These are phyloP conservation scores for Drosophila prolongata DNA, from an alignment of 2,888 invertebrate genomes.

Conservation along the genomic window DNA sequence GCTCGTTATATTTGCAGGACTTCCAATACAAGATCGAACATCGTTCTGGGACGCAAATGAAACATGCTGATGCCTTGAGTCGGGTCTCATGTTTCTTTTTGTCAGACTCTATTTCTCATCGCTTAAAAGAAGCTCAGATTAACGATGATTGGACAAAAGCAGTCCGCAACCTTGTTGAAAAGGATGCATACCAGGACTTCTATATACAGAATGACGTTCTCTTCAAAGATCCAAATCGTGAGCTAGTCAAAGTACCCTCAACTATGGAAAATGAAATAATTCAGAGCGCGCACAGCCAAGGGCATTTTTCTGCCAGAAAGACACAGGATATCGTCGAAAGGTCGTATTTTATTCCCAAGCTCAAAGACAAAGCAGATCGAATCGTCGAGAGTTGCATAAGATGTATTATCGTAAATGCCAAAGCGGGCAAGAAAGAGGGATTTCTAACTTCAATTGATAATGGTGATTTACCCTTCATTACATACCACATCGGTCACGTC, in stretches of 20 bases:
- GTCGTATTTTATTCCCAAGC: neutral
- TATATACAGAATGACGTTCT: neutral
- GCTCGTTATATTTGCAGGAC: conserved; percentile 14
- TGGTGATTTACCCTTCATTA: neutral
- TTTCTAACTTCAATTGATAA: too few relatives aligned
- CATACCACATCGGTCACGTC: conserved; percentile 29
- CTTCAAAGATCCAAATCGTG: neutral
- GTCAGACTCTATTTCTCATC: too few relatives aligned
- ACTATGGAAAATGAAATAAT: too few relatives aligned
- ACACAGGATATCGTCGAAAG: too few relatives aligned
- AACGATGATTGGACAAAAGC: conserved; percentile 1
- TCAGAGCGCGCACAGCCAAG: too few relatives aligned
- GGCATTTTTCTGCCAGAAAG: too few relatives aligned
- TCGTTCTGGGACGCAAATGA: conserved; percentile 6
- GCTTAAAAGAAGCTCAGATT: conserved; percentile 1
- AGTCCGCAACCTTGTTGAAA: neutral
- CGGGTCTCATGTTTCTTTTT: too few relatives aligned
- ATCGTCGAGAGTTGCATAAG: too few relatives aligned
- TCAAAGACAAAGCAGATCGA: neutral
- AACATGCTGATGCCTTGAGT: neutral
- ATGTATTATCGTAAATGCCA: too few relatives aligned
- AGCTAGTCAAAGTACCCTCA: neutral
- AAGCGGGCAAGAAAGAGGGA: too few relatives aligned
- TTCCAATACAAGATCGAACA: conserved; percentile 22
- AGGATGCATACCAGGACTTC: neutral